Conservation (phyloP, 2,888 invertebrate species). For the Phymatocera aterrima region DNA sequence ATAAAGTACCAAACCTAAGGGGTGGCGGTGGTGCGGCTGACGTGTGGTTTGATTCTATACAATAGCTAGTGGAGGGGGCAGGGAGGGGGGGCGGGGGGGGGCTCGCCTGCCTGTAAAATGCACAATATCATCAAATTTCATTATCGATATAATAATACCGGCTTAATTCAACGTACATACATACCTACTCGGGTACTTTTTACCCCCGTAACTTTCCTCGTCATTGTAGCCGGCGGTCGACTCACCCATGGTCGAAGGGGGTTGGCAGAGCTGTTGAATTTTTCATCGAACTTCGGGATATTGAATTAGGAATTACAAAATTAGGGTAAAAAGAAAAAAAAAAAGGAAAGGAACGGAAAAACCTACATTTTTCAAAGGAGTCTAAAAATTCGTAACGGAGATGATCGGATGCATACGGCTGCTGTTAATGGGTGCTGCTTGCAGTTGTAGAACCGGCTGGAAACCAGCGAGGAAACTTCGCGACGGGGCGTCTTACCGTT, state of each 20-base stretch:
- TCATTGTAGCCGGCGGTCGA: too few species aligned
- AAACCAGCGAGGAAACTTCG: slow-evolving; percentile 19
- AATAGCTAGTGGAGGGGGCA: slow-evolving; percentile 60
- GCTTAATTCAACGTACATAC: slow-evolving; percentile 66
- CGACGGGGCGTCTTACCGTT: slow-evolving; percentile 54
- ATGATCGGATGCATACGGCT: background rate
- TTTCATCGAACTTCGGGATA: background rate
- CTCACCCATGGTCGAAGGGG: background rate
- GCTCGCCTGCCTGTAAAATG: slow-evolving; percentile 66
- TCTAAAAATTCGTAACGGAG: background rate
- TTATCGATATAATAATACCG: slow-evolving; percentile 72
- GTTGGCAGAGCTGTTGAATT: background rate
- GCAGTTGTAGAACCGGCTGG: background rate
- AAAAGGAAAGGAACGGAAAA: background rate
- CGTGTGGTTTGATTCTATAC: slow-evolving; percentile 66
- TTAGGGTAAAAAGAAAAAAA: too few species aligned
- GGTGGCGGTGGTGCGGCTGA: slow-evolving; percentile 55
- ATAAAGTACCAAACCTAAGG: slow-evolving; percentile 55
- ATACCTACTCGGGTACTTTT: background rate
- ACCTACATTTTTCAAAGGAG: background rate
- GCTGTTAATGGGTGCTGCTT: background rate
- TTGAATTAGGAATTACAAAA: too few species aligned
- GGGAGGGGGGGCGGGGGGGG: slow-evolving; percentile 43
- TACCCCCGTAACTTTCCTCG: background rate
- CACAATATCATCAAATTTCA: slow-evolving; percentile 75